phyloP scores from a whole-genome alignment of 2,888 invertebrate genomes.

The Synanthedon andrenaeformis region DNA sequence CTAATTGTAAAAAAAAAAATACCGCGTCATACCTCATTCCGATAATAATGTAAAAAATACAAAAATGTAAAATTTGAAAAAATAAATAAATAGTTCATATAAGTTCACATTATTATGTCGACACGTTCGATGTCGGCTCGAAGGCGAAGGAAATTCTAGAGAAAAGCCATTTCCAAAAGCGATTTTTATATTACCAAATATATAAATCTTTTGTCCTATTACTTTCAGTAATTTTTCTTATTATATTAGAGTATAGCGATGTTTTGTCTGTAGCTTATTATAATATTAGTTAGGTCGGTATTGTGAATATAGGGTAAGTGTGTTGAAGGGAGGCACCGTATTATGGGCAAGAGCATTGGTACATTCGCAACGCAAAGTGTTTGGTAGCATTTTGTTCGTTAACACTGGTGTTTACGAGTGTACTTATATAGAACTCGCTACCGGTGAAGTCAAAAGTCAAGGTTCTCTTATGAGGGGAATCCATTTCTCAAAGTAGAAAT shows the following conservation, averaged over 20 bases:
- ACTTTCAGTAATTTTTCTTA: conserved; percentile 16
- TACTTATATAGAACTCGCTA: too few species aligned
- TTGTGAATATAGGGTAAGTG: conserved; percentile 19
- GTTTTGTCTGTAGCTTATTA: conserved; percentile 24
- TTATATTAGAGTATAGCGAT: conserved; percentile 20
- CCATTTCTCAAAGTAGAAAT: too few species aligned
- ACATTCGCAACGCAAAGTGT: too few species aligned
- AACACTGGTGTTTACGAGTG: too few species aligned
- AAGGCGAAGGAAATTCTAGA: not conserved
- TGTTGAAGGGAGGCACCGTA: not conserved
- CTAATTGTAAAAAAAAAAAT: conserved; percentile 3
- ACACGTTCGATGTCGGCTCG: too few species aligned
- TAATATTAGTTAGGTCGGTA: conserved; percentile 24
- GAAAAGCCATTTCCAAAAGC: conserved; percentile 1
- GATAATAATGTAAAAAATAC: conserved; percentile 19
- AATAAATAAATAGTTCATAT: too few species aligned
- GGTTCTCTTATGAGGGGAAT: too few species aligned
- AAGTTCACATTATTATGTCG: too few species aligned
- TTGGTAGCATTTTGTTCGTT: too few species aligned
- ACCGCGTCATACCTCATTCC: conserved; percentile 48
- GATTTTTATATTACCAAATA: conserved; percentile 28
- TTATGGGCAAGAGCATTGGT: too few species aligned
- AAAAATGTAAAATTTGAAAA: not conserved
- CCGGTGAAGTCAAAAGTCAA: too few species aligned
- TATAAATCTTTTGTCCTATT: conserved; percentile 20